Conservation (phyloP, 2,888 invertebrate genomes). For the Brenthis ino region DNA sequence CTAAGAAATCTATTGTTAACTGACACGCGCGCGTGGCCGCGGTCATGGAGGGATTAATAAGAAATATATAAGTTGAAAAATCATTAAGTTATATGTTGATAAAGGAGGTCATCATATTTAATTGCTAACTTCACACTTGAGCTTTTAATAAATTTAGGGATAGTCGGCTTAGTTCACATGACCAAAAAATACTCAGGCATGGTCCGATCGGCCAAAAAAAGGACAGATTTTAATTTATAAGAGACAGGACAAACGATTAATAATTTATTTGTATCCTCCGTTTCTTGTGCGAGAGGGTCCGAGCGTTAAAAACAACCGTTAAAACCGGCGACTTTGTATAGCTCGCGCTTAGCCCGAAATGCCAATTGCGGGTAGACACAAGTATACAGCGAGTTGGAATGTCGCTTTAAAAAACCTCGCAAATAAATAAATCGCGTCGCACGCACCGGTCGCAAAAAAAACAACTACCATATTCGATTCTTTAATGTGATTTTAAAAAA, state of each 20-base stretch:
- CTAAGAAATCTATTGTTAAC: no score
- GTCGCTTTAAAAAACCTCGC: constrained; percentile 80
- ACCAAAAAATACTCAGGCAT: constrained; percentile 70
- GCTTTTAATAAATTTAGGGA: constrained; percentile 79
- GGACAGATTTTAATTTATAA: constrained; percentile 81
- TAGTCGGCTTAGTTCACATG: constrained; percentile 71
- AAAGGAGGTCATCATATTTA: constrained; percentile 54
- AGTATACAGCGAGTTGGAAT: constrained; percentile 81
- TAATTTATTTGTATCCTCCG: constrained; percentile 82
- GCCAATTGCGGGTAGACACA: constrained; percentile 82
- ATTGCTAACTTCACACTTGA: constrained; percentile 80
- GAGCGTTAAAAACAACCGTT: constrained; percentile 82
- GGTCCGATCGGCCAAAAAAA: constrained; percentile 72
- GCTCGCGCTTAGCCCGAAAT: constrained; percentile 80
- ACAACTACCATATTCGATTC: constrained; percentile 80
- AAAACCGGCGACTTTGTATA: constrained; percentile 80
- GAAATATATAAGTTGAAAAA: constrained; percentile 8
- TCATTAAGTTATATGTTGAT: constrained; percentile 6
- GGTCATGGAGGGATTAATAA: background rate
- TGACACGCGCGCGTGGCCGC: no score
- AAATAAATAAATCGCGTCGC: constrained; percentile 82
- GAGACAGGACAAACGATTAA: constrained; percentile 83
- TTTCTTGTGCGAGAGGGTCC: constrained; percentile 74
- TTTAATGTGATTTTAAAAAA: constrained; percentile 81
- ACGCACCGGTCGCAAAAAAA: constrained; percentile 76